These are phyloP conservation scores for Taxidea taxus DNA, from an alignment of 2,113 vertebrate genomes.

Conservation along the genomic window DNA sequence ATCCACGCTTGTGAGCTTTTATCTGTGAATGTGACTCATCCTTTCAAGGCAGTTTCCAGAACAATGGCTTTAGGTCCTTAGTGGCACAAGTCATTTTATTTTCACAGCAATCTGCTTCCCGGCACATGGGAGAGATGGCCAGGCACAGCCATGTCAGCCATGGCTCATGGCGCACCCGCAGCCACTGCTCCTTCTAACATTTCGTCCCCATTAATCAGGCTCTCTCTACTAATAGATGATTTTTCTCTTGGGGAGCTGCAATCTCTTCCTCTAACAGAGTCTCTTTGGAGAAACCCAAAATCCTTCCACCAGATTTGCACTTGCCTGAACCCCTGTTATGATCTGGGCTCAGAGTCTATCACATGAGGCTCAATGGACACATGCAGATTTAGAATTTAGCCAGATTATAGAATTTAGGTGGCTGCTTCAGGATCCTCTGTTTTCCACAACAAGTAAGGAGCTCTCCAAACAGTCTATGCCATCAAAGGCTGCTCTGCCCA, in stretches of 20 bases:
- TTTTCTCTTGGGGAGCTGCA: background rate
- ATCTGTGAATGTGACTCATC: background rate
- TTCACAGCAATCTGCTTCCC: background rate
- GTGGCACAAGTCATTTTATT: background rate
- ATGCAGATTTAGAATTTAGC: background rate
- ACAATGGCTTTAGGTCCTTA: background rate
- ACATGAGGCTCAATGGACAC: too few species aligned
- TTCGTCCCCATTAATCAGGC: background rate
- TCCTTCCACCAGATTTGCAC: background rate
- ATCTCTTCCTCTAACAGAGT: background rate
- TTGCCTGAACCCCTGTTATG: background rate
- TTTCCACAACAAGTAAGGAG: background rate
- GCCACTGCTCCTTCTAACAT: background rate
- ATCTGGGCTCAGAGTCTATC: background rate
- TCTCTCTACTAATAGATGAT: background rate
- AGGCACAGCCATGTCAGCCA: background rate
- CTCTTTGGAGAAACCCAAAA: background rate
- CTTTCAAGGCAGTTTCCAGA: background rate
- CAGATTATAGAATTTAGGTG: background rate
- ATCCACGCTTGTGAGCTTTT: fast-evolving
- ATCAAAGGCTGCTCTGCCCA: background rate
- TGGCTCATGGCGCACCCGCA: background rate
- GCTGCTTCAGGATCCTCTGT: background rate
- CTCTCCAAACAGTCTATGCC: background rate
- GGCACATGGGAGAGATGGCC: fast-evolving